A percentile compares a stretch with the other conserved stretches of the same genome.
These are phyloP conservation scores for Neodiprion fabricii DNA, from an alignment of 1,140 invertebrate genomes.

Conservation along the genomic window DNA sequence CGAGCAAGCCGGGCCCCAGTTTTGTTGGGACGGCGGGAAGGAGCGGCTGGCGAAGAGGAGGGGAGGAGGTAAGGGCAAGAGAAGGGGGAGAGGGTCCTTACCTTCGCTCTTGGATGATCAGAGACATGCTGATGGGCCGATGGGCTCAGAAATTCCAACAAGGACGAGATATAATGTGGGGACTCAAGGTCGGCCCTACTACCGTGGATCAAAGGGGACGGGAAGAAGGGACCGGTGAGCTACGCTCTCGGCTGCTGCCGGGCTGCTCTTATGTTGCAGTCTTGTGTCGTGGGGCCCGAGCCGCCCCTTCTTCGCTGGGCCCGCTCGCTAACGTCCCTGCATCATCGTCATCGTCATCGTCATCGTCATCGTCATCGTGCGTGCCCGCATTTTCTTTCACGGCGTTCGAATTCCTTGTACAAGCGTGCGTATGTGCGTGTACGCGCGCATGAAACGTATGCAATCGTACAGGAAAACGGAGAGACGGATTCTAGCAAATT, in stretches of 20 bases:
- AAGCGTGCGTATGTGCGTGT: too few species aligned
- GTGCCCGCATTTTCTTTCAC: background rate
- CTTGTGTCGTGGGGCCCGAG: conserved; percentile 48
- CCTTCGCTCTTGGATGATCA: conserved; percentile 39
- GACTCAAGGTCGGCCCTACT: conserved; percentile 63
- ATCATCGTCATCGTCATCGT: too few species aligned
- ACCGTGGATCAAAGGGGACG: conserved; percentile 32
- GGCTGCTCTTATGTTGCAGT: conserved; percentile 35
- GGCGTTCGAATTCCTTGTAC: too few species aligned
- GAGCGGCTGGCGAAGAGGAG: background rate
- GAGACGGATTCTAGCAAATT: too few species aligned
- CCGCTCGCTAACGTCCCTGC: background rate
- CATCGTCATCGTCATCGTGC: background rate
- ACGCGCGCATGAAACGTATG: too few species aligned
- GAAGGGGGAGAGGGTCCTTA: conserved; percentile 19
- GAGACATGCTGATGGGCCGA: conserved; percentile 49
- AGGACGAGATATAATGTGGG: conserved; percentile 56
- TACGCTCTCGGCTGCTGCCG: too few species aligned
- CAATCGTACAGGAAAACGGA: too few species aligned
- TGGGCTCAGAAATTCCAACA: conserved; percentile 60
- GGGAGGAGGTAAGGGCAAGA: background rate
- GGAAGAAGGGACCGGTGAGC: conserved; percentile 39
- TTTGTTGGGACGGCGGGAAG: background rate
- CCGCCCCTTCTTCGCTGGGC: conserved; percentile 19
- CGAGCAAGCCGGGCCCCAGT: background rate